phyloP scores from a whole-genome alignment of 2,888 invertebrate genomes.

The Ichneumoninae sp. region DNA sequence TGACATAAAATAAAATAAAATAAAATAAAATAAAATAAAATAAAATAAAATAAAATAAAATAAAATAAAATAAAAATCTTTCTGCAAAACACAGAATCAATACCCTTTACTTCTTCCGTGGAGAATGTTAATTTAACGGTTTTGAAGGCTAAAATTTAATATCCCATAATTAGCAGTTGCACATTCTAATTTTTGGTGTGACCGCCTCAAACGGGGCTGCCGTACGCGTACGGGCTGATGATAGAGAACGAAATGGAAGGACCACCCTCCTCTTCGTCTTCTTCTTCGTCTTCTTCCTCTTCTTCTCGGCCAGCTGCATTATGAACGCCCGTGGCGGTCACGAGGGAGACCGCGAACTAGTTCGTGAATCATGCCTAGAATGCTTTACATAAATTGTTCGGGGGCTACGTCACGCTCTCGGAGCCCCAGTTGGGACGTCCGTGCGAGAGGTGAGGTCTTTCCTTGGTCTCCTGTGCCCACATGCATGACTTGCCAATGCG shows the following conservation, averaged over 20 bases:
- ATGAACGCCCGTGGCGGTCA: slow-evolving; percentile 79
- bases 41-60: too few relatives aligned
- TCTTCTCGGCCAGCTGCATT: slow-evolving; percentile 71
- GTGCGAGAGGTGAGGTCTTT: slow-evolving; percentile 40
- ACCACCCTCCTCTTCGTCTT: not conserved
- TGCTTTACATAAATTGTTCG: slow-evolving; percentile 83
- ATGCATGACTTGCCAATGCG: slow-evolving; percentile 18
- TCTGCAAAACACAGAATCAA: too few relatives aligned
- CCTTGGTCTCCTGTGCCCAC: not conserved
- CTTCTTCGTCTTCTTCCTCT: slow-evolving; percentile 6
- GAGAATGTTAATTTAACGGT: not conserved
- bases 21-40: too few relatives aligned
- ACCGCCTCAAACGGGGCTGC: not conserved
- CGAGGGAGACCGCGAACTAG: slow-evolving; percentile 82
- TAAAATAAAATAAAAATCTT: too few relatives aligned
- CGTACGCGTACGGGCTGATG: not conserved
- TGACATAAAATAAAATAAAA: too few relatives aligned
- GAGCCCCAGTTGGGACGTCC: slow-evolving; percentile 48
- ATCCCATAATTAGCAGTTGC: not conserved
- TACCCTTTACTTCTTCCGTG: not conserved
- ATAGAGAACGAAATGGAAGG: not conserved
- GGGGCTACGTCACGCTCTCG: slow-evolving; percentile 69
- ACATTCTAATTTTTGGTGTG: not conserved
- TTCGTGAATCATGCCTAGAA: slow-evolving; percentile 83
- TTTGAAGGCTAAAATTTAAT: not conserved